Evolutionary conservation across 53 echinoderm and acorn worm genomes (phyloP), one percentile per base, ranked within the genome.

Genomic region (Arbacia lixula): DNA sequence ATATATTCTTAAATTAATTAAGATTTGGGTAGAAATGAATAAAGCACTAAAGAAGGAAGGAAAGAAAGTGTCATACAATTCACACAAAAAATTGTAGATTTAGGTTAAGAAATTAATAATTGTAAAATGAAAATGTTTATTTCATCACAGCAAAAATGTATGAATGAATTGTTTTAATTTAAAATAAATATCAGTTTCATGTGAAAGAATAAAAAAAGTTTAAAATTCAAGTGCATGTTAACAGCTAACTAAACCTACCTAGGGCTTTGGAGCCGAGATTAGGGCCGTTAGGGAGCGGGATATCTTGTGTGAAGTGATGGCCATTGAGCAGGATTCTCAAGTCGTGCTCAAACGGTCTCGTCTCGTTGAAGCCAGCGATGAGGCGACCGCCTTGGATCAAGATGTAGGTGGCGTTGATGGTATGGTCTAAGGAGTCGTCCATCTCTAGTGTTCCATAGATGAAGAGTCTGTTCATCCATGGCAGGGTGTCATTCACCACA

Each of bases 381-480:
- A 95, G 68, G n/a, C 85, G 86, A 3, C 95, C 95, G 17, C 95
- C 95, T 33, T 92, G 92, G 72, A 95, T 93, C 51, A 95, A 66
- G 72, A 95, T 92, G 72, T 93, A 84, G 40, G 90, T 90, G 39
- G 89, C 92, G 50, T 93, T 88, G 29, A 95, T 29, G 31, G 72
- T 43, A 71, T 86, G 83, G 72, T 90, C 79, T 26, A 24, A 62
- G 20, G 83, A 53, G 41, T 90, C 92, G 25, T 92, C 90, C 12
- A 95, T 68, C 78, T 95, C 95, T 58, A 95, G 50, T 16, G 80
- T 87, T 2, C 95, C 95, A 34, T 93, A 93, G 87, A 95, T 90
- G 72, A 77, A 84, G 61, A 95, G 95, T 53, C 88, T 93, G 35
- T 71, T 63, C 92, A 95, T 92, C 39, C 28, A 26, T 3, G 95